Evolutionary conservation across 2,113 vertebrate genomes (phyloP), one percentile per base, ranked within the genome.

Genomic region (Xyrauchen texanus): DNA sequence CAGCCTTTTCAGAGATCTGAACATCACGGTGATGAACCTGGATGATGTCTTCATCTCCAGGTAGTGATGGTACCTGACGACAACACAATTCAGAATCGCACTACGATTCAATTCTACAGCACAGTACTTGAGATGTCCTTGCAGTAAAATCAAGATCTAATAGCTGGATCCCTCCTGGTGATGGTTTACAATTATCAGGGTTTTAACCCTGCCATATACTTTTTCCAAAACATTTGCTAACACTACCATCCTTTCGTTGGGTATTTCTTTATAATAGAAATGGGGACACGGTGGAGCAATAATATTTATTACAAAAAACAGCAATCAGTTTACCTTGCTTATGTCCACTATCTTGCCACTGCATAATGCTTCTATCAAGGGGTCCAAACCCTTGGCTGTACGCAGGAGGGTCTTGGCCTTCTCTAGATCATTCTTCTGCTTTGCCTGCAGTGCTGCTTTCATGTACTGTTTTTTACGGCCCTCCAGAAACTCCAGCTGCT

Each of bases 381-480:
- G 86, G 0, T 98, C 96, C 0, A 98, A 87, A 77, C 88, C 74
- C 80, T 96, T 98, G 2, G 96, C 94, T 8, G 92, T 93, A 71
- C 94, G 93, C 78, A 99, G 91, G 66, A 95, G 92, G 0, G 72
- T 76, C 86, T 94, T 98, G 0, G 97, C 97, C 87, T 96, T 94
- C 68, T 97, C 95, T 49, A 98, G 80, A 84, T 98, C 94, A n/a
- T 95, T 95, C 67, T 91, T 94, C 77, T 95, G 96, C 86, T 99
- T 99, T 21, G 97, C 96, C 87, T 96, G 94, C 82, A 98, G 68
- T 0, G 97, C 97, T 7, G 96, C 96, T 88, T 94, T 95, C 88
- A 97, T 85, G 88, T 96, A 98, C 82, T 96, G 95, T 81, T 94
- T 95, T 88, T 88, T 98, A 34, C 95, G 93, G 81, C 91, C 91